These are phyloP conservation scores for Pangasianodon hypophthalmus DNA, from an alignment of 2,113 vertebrate genomes.

Conservation along the genomic window DNA sequence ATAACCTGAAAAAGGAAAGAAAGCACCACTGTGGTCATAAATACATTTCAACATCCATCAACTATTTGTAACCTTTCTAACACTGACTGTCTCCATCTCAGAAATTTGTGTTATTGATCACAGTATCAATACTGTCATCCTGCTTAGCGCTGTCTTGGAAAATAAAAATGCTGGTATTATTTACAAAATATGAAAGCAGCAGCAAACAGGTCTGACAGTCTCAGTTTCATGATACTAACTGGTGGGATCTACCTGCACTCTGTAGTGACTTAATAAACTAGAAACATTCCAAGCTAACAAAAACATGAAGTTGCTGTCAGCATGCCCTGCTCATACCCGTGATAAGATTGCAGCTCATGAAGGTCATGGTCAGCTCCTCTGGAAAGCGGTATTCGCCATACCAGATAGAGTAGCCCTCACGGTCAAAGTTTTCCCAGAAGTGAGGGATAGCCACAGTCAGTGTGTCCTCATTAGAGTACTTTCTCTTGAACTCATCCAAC, in stretches of 20 bases:
- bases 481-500: slow-evolving; percentile 91
- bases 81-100: neutral
- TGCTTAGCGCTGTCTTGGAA: neutral
- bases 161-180: neutral
- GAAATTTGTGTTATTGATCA: neutral
- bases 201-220: neutral
- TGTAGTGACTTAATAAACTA: neutral
- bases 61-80: neutral
- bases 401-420: slow-evolving; percentile 90
- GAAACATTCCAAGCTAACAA: neutral
- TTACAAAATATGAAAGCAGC: neutral
- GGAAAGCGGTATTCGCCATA: slow-evolving; percentile 84
- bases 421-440: slow-evolving; percentile 89
- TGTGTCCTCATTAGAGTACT: slow-evolving; percentile 92
- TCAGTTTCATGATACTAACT: neutral
- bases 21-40: neutral
- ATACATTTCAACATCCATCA: neutral
- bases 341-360: slow-evolving; percentile 98
- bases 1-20: neutral
- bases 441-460: slow-evolving; percentile 83
- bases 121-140: neutral
- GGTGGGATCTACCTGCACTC: neutral
- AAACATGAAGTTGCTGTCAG: neutral
- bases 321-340: slow-evolving; percentile 72
- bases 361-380: slow-evolving; percentile 81